Base-by-base conservation (phyloP, 2,888 invertebrate species). In the Patella pellucida region DNA sequence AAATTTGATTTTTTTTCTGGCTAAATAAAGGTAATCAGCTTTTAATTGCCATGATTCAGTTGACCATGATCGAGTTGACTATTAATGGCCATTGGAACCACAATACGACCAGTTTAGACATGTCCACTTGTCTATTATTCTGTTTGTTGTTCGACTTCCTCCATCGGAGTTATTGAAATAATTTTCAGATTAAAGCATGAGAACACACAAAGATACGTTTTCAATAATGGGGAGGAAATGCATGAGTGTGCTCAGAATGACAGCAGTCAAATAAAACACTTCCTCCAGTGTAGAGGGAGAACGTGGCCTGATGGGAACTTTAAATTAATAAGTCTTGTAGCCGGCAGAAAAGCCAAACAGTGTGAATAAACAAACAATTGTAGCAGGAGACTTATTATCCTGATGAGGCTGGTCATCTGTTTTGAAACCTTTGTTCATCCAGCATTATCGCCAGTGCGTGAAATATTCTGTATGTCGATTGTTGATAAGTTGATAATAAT, bases 211-310 rank as follows among this genome's bases (percentile, higher is more conserved):
- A 19, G 19, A 23, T 62, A 23, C 19, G 19, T 19, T 62, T 62
- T 62, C 23, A 23, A 23, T 23, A 23, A 62, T 23, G 19, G 62
- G 14, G 23, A 62, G 62, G 62, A 62, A 62, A 62, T 62, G 62
- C 23, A 19, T 23, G 23, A 62, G 62, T 62, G 19, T 62, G 62
- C 62, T 19, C 23, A 23, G 62, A 62, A 62, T 62, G 62, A 62
- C 62, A 62, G 19, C 11, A 62, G 23, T 62, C 62, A 62, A 62
- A 62, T 62, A 62, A 41, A 62, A 62, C 62, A 62, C 23, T 62
- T 62, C 62, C 62, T 62, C 19, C 19, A 62, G 62, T 23, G 23
- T 19, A 41, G 41, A 41, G 9, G 41, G 41, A 41, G 41, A 41
- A 41, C 41, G 41, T 41, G 9, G 41, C 41, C 7, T 41, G 41